Evolutionary conservation across 2,113 vertebrate species (phyloP).

Genomic region (Danionella cerebrum): DNA sequence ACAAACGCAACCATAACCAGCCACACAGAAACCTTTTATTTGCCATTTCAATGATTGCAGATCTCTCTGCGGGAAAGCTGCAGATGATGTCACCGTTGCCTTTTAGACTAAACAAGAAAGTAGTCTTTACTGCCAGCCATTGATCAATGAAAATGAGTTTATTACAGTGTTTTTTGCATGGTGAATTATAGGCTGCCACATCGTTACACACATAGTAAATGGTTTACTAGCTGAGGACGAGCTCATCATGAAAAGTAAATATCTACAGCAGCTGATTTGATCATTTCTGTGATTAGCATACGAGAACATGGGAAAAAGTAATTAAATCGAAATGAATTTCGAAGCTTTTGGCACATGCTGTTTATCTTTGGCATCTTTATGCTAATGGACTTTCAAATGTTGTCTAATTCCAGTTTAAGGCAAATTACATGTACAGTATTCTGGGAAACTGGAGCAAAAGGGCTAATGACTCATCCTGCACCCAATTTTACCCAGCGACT

Average conservation of each 20-base stretch:
- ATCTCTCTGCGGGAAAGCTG: conserved; percentile 56
- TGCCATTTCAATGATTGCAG: conserved; percentile 32
- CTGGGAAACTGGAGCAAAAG: neutral
- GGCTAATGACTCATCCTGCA: neutral
- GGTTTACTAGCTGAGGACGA: conserved; percentile 54
- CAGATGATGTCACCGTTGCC: conserved; percentile 65
- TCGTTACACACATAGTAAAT: conserved; percentile 29
- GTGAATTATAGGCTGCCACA: conserved; percentile 61
- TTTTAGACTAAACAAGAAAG: conserved; percentile 66
- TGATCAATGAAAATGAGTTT: conserved; percentile 60
- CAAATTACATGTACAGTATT: neutral
- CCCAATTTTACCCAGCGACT: no score
- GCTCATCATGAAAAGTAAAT: conserved; percentile 50
- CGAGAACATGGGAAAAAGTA: neutral
- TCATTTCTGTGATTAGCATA: conserved; percentile 11
- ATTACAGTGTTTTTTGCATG: conserved; percentile 60
- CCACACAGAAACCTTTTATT: conserved; percentile 30
- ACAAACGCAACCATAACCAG: conserved; percentile 40
- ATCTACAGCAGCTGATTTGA: conserved; percentile 35
- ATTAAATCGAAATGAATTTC: neutral
- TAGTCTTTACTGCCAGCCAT: conserved; percentile 49
- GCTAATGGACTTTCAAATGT: neutral
- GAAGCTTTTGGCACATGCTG: neutral
- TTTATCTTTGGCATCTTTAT: neutral
- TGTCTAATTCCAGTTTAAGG: neutral